Evolutionary conservation across 2,888 invertebrate species (phyloP).

Genomic region (Hirtodrosophila trivittata): DNA sequence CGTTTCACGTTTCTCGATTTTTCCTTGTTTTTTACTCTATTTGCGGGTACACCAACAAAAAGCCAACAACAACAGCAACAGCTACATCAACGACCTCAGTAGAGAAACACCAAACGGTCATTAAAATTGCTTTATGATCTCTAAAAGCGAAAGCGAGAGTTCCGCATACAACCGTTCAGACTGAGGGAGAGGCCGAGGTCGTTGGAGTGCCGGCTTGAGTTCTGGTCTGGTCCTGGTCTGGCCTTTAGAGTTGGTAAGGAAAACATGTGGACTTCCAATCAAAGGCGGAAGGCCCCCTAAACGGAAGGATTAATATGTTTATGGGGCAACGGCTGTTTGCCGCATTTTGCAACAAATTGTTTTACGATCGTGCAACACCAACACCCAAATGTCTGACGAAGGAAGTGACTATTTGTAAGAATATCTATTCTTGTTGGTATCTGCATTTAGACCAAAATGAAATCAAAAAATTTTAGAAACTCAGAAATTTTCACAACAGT

Average conservation of each 20-base stretch:
- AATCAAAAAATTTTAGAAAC: too few species aligned
- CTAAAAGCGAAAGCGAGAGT: constrained; percentile 72
- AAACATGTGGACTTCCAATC: constrained; percentile 51
- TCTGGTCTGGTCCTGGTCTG: neutral
- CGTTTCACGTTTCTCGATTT: constrained; percentile 5
- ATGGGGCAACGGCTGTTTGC: constrained; percentile 60
- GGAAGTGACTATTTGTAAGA: neutral
- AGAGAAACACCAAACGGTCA: constrained; percentile 40
- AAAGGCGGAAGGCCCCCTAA: constrained; percentile 13
- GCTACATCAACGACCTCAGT: constrained; percentile 10
- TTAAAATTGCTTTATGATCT: constrained; percentile 73
- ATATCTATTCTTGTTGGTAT: too few species aligned
- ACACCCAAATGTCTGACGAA: neutral
- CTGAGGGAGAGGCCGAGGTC: constrained; percentile 2
- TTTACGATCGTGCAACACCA: constrained; percentile 47
- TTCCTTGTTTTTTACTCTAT: constrained; percentile 49
- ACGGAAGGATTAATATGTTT: constrained; percentile 74
- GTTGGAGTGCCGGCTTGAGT: neutral
- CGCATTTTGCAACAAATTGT: constrained; percentile 73
- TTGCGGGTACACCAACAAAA: constrained; percentile 38
- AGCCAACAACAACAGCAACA: constrained; percentile 24
- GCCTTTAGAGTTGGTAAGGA: constrained; percentile 11
- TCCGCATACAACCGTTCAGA: constrained; percentile 41
- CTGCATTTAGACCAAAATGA: too few species aligned
- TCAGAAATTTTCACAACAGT: too few species aligned